Base-by-base conservation (phyloP, 2,113 vertebrate species). In the Ascaphus truei region DNA sequence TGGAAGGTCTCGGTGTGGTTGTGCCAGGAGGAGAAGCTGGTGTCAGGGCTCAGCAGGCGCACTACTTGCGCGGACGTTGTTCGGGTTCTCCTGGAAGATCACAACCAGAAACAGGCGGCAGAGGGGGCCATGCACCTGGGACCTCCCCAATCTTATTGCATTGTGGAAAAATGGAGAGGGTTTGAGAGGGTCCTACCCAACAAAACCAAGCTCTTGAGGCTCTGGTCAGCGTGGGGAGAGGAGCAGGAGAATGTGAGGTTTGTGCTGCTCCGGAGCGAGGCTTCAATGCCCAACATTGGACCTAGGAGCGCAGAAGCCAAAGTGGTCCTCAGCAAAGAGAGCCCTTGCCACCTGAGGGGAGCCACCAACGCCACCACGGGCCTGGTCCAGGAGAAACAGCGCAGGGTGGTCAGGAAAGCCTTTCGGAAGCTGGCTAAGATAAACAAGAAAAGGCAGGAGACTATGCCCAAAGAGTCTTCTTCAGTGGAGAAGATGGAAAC, bases 391-490 rank as follows among this genome's bases (percentile, higher is more conserved):
- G 95, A 96, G 76, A 94, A 92, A 72, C 95, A 95, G 83, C 85
- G 95, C 15, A 84, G 96, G 36, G 83, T 94, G 37, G 94, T 98
- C 6, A 80, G 94, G 57, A 98, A 98, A 84, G 95, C 95, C 1
- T 98, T 98, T 86, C 88, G 94, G 77, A 98, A 98, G 72, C 79
- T 98, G 82, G 94, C 94, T 74, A 95, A 93, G 82, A 92, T 96
- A 51, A 95, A 97, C 50, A 92, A 85, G 63, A 90, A 86, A 74
- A 88, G 84, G 60, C 86, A 83, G 58, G 86, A 82, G 73, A 79
- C 59, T 56, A 73, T 74, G 25, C 73, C 78, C 43, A 76, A 76
- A 4, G 92, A 94, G 53, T 76, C 80, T 22, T 83, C 88, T 2
- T 76, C 88, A 0, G 87, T 80, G 33, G 93, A 94, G 73, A 90